Conservation (phyloP, 2,113 vertebrate species). For the Varanus salvator region DNA sequence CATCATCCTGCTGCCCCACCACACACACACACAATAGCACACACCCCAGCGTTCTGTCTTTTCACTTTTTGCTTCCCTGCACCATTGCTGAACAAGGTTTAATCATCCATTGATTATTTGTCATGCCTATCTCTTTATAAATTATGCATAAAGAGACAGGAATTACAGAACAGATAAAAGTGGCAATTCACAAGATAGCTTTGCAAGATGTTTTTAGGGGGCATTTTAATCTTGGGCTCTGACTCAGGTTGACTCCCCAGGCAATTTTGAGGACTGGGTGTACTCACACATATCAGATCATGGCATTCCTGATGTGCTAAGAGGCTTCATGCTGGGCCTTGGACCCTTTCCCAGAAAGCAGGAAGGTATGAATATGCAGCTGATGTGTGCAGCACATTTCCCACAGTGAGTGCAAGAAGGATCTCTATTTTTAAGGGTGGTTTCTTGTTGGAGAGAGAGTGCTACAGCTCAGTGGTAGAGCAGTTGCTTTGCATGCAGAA, state of each 20-base stretch:
- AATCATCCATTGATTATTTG: background rate
- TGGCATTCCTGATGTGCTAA: background rate
- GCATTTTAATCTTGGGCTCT: background rate
- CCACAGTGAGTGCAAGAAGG: background rate
- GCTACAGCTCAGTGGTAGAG: background rate
- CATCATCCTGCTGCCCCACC: background rate
- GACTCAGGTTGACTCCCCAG: background rate
- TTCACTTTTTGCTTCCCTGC: background rate
- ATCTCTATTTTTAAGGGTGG: background rate
- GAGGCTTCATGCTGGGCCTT: background rate
- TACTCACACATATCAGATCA: background rate
- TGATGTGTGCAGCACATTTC: background rate
- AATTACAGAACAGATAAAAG: constrained; percentile 19
- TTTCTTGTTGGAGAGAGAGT: background rate
- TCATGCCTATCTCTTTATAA: too few species aligned
- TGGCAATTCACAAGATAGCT: fast-evolving
- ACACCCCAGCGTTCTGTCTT: background rate
- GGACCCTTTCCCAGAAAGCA: background rate
- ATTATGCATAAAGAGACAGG: background rate
- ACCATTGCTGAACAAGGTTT: background rate
- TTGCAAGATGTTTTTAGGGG: background rate
- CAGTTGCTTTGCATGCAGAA: background rate
- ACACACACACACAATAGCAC: background rate
- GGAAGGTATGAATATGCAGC: background rate
- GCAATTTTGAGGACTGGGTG: background rate